These are phyloP conservation scores for Eumacrocentrus americanus DNA, from an alignment of 2,888 invertebrate species.

Conservation along the genomic window DNA sequence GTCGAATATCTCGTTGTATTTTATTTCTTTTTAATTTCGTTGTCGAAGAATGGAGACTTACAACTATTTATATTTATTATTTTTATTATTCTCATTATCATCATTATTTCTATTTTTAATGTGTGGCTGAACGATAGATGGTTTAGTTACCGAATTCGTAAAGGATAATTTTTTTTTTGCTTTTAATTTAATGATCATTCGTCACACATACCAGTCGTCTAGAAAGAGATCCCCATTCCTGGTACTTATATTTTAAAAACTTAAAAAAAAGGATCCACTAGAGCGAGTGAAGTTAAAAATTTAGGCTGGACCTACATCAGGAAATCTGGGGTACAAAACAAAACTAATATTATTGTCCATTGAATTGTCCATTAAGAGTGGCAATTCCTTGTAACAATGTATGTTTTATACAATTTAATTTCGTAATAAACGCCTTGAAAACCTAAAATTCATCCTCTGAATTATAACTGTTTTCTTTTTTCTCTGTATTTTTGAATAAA, in stretches of 20 bases:
- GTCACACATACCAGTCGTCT: not conserved
- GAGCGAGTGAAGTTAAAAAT: constrained; percentile 31
- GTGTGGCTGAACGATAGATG: not conserved
- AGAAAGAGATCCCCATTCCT: not conserved
- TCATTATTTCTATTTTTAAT: not conserved
- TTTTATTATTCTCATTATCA: constrained; percentile 34
- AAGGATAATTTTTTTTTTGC: not conserved
- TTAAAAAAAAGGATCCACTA: constrained; percentile 18
- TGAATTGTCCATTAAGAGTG: constrained; percentile 51
- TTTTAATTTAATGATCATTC: not conserved
- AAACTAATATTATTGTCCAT: constrained; percentile 45
- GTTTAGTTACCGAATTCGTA: not conserved
- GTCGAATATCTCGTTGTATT: not conserved
- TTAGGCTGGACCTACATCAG: constrained; percentile 55
- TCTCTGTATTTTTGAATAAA: no score
- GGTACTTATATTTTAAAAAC: constrained; percentile 7
- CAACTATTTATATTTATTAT: constrained; percentile 46
- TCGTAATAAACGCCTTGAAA: constrained; percentile 56
- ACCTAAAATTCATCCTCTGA: constrained; percentile 38
- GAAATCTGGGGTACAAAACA: constrained; percentile 49
- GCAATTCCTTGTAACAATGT: constrained; percentile 54
- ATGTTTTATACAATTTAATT: constrained; percentile 60
- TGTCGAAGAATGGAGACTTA: constrained; percentile 33
- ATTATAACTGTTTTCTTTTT: no score
- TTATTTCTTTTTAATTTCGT: constrained; percentile 17